Percentiles rank a stretch among this genome's conserved stretches.
Conservation (phyloP, 2,797 vertebrate genomes). For the Vultur gryphus region DNA sequence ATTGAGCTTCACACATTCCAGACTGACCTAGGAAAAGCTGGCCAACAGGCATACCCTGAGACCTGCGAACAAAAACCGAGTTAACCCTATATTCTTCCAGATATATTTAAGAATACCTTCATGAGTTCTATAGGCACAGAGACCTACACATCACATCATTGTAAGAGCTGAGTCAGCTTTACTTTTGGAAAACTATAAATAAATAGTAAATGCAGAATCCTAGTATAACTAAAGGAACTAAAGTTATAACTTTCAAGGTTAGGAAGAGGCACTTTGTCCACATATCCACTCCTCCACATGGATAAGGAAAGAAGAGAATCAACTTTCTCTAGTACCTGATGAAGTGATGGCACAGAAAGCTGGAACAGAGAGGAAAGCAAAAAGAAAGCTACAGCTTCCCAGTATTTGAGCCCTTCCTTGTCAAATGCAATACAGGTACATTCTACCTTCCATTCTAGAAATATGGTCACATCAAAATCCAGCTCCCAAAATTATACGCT, state of each 20-base stretch:
- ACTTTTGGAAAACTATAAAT: not conserved
- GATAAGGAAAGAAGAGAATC: not conserved
- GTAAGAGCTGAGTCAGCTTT: not conserved
- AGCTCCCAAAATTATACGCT: not conserved
- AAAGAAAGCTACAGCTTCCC: not conserved
- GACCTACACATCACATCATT: not conserved
- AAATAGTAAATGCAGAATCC: not conserved
- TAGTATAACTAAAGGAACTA: not conserved
- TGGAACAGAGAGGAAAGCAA: not conserved
- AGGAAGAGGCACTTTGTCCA: not conserved
- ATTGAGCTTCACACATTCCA: conserved; percentile 70
- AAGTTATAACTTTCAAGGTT: not conserved
- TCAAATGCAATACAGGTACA: not conserved
- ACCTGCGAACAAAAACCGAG: not conserved
- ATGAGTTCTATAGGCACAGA: not conserved
- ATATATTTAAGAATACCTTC: not conserved
- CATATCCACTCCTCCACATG: not conserved
- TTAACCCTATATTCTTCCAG: not conserved
- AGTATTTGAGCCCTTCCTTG: not conserved
- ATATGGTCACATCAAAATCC: not conserved
- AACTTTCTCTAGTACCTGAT: not conserved
- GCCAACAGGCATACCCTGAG: conserved; percentile 59
- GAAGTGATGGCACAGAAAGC: not conserved
- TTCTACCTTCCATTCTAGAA: not conserved
- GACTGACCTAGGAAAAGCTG: conserved; percentile 62